Base-by-base conservation (phyloP, 2,888 invertebrate genomes). In the Noctua fimbriata region DNA sequence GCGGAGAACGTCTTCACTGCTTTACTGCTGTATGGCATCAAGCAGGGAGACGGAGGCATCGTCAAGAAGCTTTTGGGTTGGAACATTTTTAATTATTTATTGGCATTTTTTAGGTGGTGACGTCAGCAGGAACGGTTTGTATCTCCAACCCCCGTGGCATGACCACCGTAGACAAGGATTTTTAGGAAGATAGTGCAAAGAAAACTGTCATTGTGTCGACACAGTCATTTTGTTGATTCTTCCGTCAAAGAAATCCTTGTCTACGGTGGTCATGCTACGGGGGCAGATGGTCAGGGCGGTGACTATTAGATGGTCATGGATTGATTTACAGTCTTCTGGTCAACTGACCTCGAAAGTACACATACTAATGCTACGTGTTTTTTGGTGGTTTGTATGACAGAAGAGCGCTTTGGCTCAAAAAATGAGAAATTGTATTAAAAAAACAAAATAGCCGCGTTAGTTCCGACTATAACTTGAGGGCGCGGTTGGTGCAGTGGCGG, bases 1-100 rank as follows among this genome's bases (percentile, higher is more conserved):
- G 94, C 95, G 0, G 95, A 95, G 75, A 95, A 93, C 74, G 96
- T 97, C 12, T 94, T 95, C 83, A 93, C 92, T 2, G 94, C 96
- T 0, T 87, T 97, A 6, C 91, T 97, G 47, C 89, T 95, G 4
- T 95, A 96, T 73, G 96, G 96, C 3, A 95, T 96, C 78, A 95
- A 96, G 79, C 91, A 93, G 44, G 93, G 93, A 32, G 96, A 96
- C 76, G 90, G 93, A 24, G 85, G 88, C 3, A 92, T 94, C 2
- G 93, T 97, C 14, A 94, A 91, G 85, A 96, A 95, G 76, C 92
- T 96, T 86, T 75, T 96, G 81, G 96, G 96, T 97, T 76, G 87
- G 92, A 76, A 72, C 0, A 21, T 52, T 21, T 4, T 52, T 76
- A 55, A 21, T n/a, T 7, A 14, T 72, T 65, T 28, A 7, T 52